A percentile compares a stretch with the other conserved stretches of the same genome.
Evolutionary conservation across 2,797 vertebrate genomes (phyloP).

Genomic region (Presbytis comata): DNA sequence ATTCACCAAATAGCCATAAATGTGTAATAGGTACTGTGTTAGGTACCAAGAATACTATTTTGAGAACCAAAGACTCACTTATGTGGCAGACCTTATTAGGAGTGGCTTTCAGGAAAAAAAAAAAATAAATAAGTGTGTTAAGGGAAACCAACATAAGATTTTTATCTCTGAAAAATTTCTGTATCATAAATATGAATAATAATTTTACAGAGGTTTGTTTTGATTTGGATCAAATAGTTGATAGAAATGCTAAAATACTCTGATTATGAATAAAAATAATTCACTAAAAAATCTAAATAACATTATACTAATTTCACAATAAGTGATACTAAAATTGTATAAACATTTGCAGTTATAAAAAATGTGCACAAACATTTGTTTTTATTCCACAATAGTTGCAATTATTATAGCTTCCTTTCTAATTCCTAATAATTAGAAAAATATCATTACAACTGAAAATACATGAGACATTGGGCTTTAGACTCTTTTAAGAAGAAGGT

Average conservation of each 20-base stretch:
- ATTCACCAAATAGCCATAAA: neutral
- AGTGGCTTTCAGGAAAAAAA: neutral
- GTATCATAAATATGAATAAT: neutral
- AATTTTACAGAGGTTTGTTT: neutral
- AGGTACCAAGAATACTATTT: neutral
- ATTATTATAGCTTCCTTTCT: neutral
- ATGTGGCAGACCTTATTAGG: neutral
- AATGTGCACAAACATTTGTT: neutral
- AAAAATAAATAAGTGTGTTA: neutral
- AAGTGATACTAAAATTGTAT: neutral
- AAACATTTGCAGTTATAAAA: neutral
- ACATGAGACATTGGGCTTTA: neutral
- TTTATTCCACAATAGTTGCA: neutral
- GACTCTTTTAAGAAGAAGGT: neutral
- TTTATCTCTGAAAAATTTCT: neutral
- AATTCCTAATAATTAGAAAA: constrained; percentile 18
- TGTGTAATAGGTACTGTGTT: neutral
- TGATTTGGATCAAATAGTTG: neutral
- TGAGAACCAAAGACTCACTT: neutral
- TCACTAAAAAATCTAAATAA: neutral
- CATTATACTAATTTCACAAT: neutral
- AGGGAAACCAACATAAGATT: neutral
- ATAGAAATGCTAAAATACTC: neutral
- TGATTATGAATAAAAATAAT: neutral
- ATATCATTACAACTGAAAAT: constrained; percentile 44